A percentile compares a stretch with the other conserved stretches of the same genome.
phyloP scores from a whole-genome alignment of 2,888 invertebrate genomes.

The Prosopocoilus inquinatus region DNA sequence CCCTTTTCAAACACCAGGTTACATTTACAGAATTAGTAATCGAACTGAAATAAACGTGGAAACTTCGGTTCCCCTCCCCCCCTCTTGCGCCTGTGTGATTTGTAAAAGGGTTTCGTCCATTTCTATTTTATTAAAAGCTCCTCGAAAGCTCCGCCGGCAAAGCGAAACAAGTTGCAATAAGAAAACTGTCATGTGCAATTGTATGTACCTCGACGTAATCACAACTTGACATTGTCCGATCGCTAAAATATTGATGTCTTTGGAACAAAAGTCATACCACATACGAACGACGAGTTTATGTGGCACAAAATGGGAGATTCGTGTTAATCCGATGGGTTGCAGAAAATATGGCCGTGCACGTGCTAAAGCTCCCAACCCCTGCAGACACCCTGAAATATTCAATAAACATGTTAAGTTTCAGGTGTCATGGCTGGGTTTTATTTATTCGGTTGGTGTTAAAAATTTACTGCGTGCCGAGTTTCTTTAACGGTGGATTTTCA shows the following conservation, averaged over 20 bases:
- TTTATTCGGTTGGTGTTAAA: constrained; percentile 21
- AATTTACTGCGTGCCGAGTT: constrained; percentile 25
- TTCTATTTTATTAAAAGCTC: constrained; percentile 8
- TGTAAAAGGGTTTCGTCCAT: not conserved
- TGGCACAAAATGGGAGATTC: not conserved
- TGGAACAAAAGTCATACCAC: not conserved
- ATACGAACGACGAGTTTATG: not conserved
- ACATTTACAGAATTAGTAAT: constrained; percentile 27
- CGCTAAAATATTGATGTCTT: not conserved
- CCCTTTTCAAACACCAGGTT: constrained; percentile 20
- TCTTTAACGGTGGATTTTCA: constrained; percentile 23
- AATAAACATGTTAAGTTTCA: constrained; percentile 22
- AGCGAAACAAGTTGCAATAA: not conserved
- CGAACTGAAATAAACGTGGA: constrained; percentile 23
- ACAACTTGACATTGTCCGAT: constrained; percentile 1
- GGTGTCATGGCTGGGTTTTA: constrained; percentile 20
- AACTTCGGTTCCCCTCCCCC: not conserved
- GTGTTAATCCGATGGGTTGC: not conserved
- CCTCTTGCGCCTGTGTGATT: not conserved
- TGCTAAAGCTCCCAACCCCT: not conserved
- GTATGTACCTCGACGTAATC: not conserved
- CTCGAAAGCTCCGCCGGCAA: not conserved
- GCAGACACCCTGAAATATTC: constrained; percentile 15
- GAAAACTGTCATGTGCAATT: not conserved
- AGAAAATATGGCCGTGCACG: not conserved